Evolutionary conservation across 2,113 vertebrate genomes (phyloP), one percentile per base, ranked within the genome.

Genomic region (Pelodiscus sinensis): DNA sequence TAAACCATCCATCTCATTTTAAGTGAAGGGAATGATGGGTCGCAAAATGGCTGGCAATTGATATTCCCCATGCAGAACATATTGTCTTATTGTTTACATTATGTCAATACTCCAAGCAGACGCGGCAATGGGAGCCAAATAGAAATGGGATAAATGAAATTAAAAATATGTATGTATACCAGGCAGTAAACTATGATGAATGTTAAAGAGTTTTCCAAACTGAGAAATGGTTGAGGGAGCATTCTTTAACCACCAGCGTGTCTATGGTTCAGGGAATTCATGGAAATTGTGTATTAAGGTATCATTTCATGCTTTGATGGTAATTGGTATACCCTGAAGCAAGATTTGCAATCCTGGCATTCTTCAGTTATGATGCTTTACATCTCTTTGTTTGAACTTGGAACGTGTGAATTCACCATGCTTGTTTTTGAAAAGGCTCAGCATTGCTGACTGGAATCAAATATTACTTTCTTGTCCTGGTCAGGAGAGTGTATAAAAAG

Each of bases 11-110:
- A 85, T 60, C 58, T 88, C 9, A 25, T 81, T 83, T 79, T 68
- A 92, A 94, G 77, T 22, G 87, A 90, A 38, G 94, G 87, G 87
- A 94, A 85, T 90, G 83, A 90, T 51, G 50, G 22, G 92, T 86
- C 91, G 78, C 78, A 92, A 71, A 95, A 55, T 71, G 54, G 57
- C 91, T 94, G 54, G 27, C 71, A 90, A 89, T 87, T 95, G 90
- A 90, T 94, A 62, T 90, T 21, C 8, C 96, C 80, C 78, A 88
- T 44, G 73, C 57, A 92, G 85, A 94, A 60, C 94, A 90, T 81
- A 83, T 44, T 96, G 91, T 96, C 93, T 95, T 93, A 94, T 87
- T 65, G 56, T 8, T 65, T 84, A 82, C 83, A 92, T 95, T 94
- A 96, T 92, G 81, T 93, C 95, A 96, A 96, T 29, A 95, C 81